phyloP scores from a whole-genome alignment of 92 coral and sea anemone species.

The Bergia sp. region DNA sequence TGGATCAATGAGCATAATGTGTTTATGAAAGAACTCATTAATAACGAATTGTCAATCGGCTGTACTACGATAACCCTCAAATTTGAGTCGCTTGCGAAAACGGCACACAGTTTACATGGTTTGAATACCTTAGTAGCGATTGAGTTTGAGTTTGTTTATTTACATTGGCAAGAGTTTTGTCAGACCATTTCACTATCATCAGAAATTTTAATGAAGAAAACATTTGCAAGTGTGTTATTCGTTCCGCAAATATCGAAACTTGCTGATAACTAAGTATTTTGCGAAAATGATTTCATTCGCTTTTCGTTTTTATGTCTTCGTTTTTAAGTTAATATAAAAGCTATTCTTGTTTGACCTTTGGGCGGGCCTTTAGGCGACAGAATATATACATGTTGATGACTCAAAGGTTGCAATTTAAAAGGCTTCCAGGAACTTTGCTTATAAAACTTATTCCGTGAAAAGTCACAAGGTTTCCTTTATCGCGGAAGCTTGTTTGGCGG shows the following conservation, averaged over 20 bases:
- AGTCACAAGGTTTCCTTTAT: neutral
- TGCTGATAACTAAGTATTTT: neutral
- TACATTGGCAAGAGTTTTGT: neutral
- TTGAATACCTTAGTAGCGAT: slow-evolving; percentile 10
- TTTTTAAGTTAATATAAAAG: neutral
- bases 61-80: neutral
- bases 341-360: neutral
- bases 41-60: slow-evolving; percentile 13
- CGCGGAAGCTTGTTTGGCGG: slow-evolving; percentile 7
- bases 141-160: slow-evolving; percentile 4
- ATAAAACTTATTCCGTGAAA: neutral
- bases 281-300: neutral
- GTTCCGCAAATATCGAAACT: neutral
- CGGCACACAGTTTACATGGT: neutral
- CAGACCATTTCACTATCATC: neutral
- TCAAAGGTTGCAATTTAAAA: neutral
- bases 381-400: neutral
- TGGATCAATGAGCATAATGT: slow-evolving; percentile 5
- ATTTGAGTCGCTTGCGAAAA: neutral
- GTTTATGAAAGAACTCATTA: slow-evolving; percentile 24
- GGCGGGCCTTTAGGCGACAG: neutral
- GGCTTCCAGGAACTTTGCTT: neutral
- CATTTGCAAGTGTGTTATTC: neutral
- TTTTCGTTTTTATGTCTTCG: neutral
- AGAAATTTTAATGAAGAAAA: slow-evolving; percentile 11